Conservation (phyloP, 1,140 invertebrate genomes). For the Cepaea nemoralis region DNA sequence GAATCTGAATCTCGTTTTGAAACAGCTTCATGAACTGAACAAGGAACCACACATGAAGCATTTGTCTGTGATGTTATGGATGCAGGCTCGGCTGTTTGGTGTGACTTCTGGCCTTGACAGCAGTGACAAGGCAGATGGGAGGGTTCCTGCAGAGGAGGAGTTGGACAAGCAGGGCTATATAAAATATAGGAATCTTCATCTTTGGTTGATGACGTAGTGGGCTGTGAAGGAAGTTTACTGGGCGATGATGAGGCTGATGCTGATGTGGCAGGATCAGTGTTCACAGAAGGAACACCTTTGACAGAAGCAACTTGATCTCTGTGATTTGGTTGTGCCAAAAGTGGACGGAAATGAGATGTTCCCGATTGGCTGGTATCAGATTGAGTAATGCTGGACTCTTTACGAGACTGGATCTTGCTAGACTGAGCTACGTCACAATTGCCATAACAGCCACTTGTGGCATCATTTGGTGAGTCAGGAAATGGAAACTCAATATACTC, state of each 20-base stretch:
- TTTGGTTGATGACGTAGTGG: neutral
- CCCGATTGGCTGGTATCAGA: neutral
- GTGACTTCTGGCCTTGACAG: slow-evolving; percentile 38
- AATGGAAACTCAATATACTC: slow-evolving; percentile 47
- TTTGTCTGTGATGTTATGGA: neutral
- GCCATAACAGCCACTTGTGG: too few species aligned
- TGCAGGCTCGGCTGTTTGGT: neutral
- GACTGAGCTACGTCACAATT: too few species aligned
- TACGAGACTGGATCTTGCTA: too few species aligned
- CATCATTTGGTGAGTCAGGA: neutral
- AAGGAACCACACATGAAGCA: neutral
- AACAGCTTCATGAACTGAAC: neutral
- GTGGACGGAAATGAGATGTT: neutral
- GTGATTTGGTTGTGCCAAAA: neutral
- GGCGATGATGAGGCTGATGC: too few species aligned
- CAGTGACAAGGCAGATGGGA: slow-evolving; percentile 33
- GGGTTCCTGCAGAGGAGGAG: neutral
- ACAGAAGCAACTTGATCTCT: neutral
- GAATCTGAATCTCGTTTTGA: neutral
- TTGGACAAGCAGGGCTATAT: neutral
- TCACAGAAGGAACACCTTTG: neutral
- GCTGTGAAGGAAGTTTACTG: too few species aligned
- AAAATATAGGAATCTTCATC: neutral
- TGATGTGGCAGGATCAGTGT: too few species aligned
- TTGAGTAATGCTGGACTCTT: neutral